Evolutionary conservation across 2,113 vertebrate genomes (phyloP).

Genomic region (Corythoichthys intestinalis): DNA sequence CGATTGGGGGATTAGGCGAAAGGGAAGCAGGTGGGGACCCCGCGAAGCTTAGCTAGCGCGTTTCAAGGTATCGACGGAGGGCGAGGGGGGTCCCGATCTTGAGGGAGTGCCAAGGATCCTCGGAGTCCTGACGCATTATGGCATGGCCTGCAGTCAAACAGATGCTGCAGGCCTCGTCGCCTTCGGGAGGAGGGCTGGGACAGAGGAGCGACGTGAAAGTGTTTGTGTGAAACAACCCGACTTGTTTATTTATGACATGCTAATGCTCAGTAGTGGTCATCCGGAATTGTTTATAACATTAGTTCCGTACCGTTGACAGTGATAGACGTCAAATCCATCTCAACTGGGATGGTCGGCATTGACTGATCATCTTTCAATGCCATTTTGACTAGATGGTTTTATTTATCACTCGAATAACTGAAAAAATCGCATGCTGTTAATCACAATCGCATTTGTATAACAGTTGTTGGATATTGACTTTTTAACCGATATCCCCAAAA

Average conservation of each 20-base stretch:
- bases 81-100: constrained; percentile 72
- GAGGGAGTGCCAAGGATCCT: constrained; percentile 64
- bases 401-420: no score
- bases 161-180: constrained; percentile 68
- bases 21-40: constrained; percentile 30
- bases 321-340: no score
- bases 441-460: no score
- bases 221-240: constrained; percentile 24
- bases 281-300: background rate
- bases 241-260: constrained; percentile 49
- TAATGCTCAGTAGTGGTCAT: constrained; percentile 44
- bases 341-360: no score
- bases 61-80: constrained; percentile 72
- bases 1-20: constrained; percentile 11
- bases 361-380: no score
- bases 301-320: no score
- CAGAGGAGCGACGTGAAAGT: constrained; percentile 60
- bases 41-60: background rate
- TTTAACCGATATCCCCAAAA: no score
- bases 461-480: no score
- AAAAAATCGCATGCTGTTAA: no score
- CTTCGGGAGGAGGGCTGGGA: constrained; percentile 65
- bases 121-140: constrained; percentile 71
- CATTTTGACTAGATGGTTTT: no score
- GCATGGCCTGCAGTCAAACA: constrained; percentile 76